Base-by-base conservation (phyloP, 2,113 vertebrate species). In the Scomber scombrus region DNA sequence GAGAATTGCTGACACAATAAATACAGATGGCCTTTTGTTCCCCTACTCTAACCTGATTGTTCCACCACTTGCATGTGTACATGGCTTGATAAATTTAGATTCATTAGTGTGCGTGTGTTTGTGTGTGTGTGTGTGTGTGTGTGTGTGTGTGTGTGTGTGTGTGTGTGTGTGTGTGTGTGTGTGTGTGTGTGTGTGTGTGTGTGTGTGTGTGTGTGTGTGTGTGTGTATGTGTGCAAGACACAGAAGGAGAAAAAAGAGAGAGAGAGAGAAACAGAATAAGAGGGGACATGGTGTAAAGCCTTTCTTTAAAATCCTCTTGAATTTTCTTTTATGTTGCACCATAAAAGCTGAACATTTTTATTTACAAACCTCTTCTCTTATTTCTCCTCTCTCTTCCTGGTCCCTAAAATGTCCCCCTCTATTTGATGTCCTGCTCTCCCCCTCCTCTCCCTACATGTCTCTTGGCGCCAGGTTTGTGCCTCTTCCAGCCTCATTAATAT, bases 401-500 rank as follows among this genome's bases (percentile, higher is more conserved):
- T 23, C 60, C 64, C 34, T 74, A 5, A 49, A 69, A 55, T 23
- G 18, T 47, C 31, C 51, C 18, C 60, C 2, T 54, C 43, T 8
- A 31, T 18, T 16, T 34, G 19, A n/a, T 55, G 26, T 57, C 45
- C 50, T 11, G 2, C 16, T 7, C 23, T 8, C 46, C 16, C 4
- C 23, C 11, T 4, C 11, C 51, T 13, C 54, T 15, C 15, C 60
- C 13, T 62, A n/a, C 49, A 4, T 11, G 43, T 18, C 23, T 58
- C 64, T 13, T 18, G 51, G 16, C 70, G 9, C 13, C 18, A 34
- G 43, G 34, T 45, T 26, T 54, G 31, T 46, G 15, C 18, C 21
- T 18, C 26, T 55, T 70, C 34, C 58, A 51, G 60, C 19, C 67
- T 87, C 84, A 78, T 90, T 84, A 84, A 73, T 65, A 71, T 81